A percentile compares a stretch with the other conserved stretches of the same genome.
Conservation (phyloP, 2,888 invertebrate genomes). For the Entomobrya proxima region DNA sequence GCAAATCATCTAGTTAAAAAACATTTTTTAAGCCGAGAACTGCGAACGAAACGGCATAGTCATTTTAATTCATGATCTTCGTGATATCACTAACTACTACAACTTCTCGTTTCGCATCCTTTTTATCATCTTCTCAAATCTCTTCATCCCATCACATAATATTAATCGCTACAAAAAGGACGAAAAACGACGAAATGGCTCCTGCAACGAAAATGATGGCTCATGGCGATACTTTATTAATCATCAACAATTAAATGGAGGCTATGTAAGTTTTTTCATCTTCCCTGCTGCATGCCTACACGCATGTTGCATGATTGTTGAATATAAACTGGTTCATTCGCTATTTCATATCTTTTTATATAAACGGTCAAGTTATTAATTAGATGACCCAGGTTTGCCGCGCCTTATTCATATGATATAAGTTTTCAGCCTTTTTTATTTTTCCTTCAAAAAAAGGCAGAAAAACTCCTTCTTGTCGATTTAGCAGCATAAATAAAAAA, state of each 20-base stretch:
- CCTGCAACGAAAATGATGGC: conserved; percentile 47
- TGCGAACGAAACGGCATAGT: neutral
- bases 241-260: conserved; percentile 64
- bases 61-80: neutral
- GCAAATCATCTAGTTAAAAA: conserved; percentile 45
- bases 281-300: neutral
- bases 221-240: conserved; percentile 62
- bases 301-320: too few species aligned
- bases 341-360: conserved; percentile 33
- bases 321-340: conserved; percentile 53
- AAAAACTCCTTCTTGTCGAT: conserved; percentile 9
- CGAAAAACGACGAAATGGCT: conserved; percentile 28
- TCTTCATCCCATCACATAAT: conserved; percentile 14
- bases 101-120: conserved; percentile 27
- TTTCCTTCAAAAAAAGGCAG: neutral
- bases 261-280: conserved; percentile 46
- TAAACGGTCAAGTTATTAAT: conserved; percentile 52
- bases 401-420: conserved; percentile 29
- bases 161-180: conserved; percentile 32
- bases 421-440: conserved; percentile 21
- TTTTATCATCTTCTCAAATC: conserved; percentile 51
- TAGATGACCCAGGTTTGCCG: conserved; percentile 60
- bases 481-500: neutral
- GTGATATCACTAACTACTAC: conserved; percentile 11
- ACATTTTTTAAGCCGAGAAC: neutral